Base-by-base conservation (phyloP, 2,113 vertebrate species). In the Amphilophus citrinellus region DNA sequence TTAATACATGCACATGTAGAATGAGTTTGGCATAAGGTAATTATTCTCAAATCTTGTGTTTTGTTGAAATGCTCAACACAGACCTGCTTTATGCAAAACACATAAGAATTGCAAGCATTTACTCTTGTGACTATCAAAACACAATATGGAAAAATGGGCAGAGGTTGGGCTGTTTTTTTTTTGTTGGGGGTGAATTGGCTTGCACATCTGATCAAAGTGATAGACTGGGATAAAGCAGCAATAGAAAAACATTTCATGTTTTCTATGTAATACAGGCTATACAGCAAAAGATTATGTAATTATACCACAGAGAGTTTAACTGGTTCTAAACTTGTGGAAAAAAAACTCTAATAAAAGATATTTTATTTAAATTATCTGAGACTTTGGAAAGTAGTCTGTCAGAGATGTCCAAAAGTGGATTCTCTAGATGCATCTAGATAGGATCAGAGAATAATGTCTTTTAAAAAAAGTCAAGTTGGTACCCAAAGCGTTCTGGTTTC, bases 41-140 rank as follows among this genome's bases (percentile, higher is more conserved):
- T 78, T 77, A 73, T 78, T 84, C 60, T 50, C 42, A 78, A 30
- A 50, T 6, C 18, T 32, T 35, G 3, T 44, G 24, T 63, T 76
- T 61, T 61, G n/a, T 27, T 76, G 3, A 73, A 80, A 68, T 17
- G 10, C 27, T 7, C 3, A 3, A 32, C 47, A 62, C 20, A 77
- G 9, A 66, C 14, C 6, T 62, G 2, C 56, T 77, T 59, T 50
- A 27, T 75, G 5, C 20, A 13, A 42, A 76, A 76, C 56, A 3
- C 58, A 61, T 66, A 18, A 32, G 8, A 79, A 20, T 3, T 7
- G 44, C 22, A 20, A 57, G 15, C 22, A n/a, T 42, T 8, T 50
- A 20, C 50, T 10, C 32, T 68, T 35, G 7, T 24, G 24, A 61
- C 5, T 17, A 63, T 59, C 30, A 53, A 58, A 57, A 20, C 17